Evolutionary conservation across 2,888 invertebrate genomes (phyloP).

Genomic region (Patella depressa): DNA sequence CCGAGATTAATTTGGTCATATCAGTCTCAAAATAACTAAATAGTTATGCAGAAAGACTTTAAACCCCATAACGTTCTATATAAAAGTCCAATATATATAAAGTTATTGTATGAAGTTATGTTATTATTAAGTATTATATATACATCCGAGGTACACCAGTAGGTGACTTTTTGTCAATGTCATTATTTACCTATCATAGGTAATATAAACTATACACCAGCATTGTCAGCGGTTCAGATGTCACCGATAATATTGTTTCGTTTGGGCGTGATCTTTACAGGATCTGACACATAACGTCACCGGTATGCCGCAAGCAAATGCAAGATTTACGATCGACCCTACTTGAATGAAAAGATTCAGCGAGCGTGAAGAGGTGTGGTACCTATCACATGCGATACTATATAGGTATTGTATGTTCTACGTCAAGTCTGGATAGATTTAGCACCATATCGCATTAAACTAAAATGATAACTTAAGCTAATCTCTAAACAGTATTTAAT

Average conservation of each 20-base stretch:
- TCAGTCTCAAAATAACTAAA: too few relatives aligned
- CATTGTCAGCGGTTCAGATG: neutral
- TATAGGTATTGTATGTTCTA: neutral
- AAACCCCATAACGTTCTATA: too few relatives aligned
- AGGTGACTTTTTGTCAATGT: too few relatives aligned
- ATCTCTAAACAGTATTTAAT: too few relatives aligned
- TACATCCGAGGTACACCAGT: too few relatives aligned
- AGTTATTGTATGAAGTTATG: too few relatives aligned
- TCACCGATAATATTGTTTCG: constrained; percentile 5
- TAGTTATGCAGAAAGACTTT: too few relatives aligned
- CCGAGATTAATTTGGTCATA: too few relatives aligned
- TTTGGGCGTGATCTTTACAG: neutral
- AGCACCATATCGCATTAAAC: neutral
- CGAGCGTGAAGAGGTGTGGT: constrained; percentile 4
- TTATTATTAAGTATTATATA: too few relatives aligned
- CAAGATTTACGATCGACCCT: neutral
- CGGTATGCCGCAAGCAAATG: neutral
- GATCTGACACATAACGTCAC: neutral
- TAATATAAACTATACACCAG: too few relatives aligned
- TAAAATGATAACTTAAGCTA: neutral
- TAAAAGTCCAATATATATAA: too few relatives aligned
- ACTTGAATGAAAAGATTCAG: neutral
- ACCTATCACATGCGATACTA: neutral
- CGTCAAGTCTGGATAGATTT: neutral
- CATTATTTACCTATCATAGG: too few relatives aligned